Conservation (phyloP, 2,113 vertebrate species). For the Colinus virginianus region DNA sequence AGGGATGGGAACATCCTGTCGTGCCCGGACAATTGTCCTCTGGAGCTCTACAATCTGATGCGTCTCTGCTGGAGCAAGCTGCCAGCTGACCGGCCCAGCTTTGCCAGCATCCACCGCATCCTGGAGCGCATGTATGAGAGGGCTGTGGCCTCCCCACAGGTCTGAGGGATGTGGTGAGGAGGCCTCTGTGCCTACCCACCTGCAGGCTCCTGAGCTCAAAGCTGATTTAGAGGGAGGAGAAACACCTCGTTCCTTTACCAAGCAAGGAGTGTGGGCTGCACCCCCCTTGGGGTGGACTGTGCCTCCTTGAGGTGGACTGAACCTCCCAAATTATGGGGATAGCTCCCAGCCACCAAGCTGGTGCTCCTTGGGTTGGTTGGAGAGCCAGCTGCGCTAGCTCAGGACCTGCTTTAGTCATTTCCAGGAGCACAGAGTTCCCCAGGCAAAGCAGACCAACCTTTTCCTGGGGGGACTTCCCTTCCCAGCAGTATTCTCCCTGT, state of each 20-base stretch:
- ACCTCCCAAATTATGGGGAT: not conserved
- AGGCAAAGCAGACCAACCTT: not conserved
- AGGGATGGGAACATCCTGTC: conserved; percentile 94
- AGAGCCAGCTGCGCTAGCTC: not conserved
- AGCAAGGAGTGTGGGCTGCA: not conserved
- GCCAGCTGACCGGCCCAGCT: conserved; percentile 90
- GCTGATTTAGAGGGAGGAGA: not conserved
- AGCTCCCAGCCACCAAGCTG: not conserved
- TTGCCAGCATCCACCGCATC: conserved; percentile 92
- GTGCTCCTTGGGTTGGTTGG: not conserved
- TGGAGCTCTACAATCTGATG: conserved; percentile 97
- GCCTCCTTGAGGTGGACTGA: not conserved
- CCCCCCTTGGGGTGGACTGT: fast-evolving
- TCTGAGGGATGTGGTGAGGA: not conserved
- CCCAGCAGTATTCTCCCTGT: not conserved
- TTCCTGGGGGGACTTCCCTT: not conserved
- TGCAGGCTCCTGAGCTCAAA: not conserved
- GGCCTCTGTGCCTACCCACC: fast-evolving
- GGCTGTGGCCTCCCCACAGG: conserved; percentile 43
- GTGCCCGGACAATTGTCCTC: conserved; percentile 91
- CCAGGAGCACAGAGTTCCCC: not conserved
- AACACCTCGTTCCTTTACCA: not conserved
- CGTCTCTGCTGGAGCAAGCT: conserved; percentile 95
- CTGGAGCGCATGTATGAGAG: conserved; percentile 93
- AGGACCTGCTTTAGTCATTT: not conserved